Base-by-base conservation (phyloP, 2,888 invertebrate species). In the Rotaria macrura region DNA sequence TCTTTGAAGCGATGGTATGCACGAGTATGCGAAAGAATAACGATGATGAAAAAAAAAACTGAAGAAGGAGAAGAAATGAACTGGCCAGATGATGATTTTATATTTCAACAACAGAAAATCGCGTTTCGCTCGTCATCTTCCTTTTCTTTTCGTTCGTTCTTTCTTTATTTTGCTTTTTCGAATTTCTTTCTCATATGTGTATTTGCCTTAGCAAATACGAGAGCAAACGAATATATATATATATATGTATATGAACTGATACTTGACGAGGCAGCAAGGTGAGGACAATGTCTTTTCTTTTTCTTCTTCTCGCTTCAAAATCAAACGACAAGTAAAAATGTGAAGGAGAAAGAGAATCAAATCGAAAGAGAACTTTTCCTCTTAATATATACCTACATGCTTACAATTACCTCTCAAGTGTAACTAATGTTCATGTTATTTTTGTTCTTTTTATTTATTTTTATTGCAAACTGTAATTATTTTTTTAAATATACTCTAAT, bases 1-100 rank as follows among this genome's bases (percentile, higher is more conserved):
- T 65, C 65, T 65, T 29, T 65, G 34, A 65, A 65, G 65, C 65
- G 29, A 65, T 65, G 29, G 65, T 65, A 65, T 17, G 65, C 65
- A 34, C 65, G 29, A 65, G 20, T 65, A 65, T 65, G 34, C 65
- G 17, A 65, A 34, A 65, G 65, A 65, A 65, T 65, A 34, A 34
- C 65, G 65, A 38, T 6, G 34, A 65, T 34, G 38, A 54, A 25
- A 9, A 54, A 54, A 23, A 54, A 25, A 54, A n/a, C n/a, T n/a
- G n/a, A n/a, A 6, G 55, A 57, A 57, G 57, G 25, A 57, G 55
- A 65, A 65, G 65, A 65, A 65, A 65, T 65, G 65, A 65, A 65
- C 65, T 65, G 65, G 65, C 20, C 65, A 65, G 65, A 65, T 65
- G 65, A 65, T 65, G 65, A 65, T 65, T 65, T 65, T 65, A 65